These are phyloP conservation scores for Antrozous pallidus DNA, from an alignment of 2,797 vertebrate species.

Conservation along the genomic window DNA sequence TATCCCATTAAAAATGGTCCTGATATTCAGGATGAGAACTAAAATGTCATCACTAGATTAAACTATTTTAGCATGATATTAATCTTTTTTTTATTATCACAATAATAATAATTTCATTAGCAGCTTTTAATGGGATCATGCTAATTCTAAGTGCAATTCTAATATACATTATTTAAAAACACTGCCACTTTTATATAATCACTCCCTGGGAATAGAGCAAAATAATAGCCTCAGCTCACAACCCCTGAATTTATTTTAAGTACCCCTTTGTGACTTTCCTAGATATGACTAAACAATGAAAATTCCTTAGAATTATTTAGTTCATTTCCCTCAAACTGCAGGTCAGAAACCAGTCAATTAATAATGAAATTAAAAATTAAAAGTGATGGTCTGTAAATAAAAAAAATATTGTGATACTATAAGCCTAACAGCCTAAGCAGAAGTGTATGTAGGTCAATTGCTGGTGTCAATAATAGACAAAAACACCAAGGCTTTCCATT, in stretches of 20 bases:
- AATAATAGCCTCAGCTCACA: neutral
- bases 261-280: neutral
- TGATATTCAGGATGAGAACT: neutral
- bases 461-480: neutral
- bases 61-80: neutral
- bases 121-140: slow-evolving; percentile 50
- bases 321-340: neutral
- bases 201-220: neutral
- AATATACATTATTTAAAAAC: slow-evolving; percentile 40
- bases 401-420: neutral
- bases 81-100: slow-evolving; percentile 58
- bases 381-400: neutral
- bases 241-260: neutral
- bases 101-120: slow-evolving; percentile 63
- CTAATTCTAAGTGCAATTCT: slow-evolving; percentile 24
- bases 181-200: neutral
- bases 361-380: neutral
- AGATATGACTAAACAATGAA: neutral
- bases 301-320: neutral
- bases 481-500: neutral
- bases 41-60: slow-evolving; percentile 38
- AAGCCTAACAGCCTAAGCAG: neutral
- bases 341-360: neutral
- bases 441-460: neutral
- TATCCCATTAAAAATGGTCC: slow-evolving; percentile 13